phyloP scores from a whole-genome alignment of 2,888 invertebrate genomes.

The Palloptera scutellata region DNA sequence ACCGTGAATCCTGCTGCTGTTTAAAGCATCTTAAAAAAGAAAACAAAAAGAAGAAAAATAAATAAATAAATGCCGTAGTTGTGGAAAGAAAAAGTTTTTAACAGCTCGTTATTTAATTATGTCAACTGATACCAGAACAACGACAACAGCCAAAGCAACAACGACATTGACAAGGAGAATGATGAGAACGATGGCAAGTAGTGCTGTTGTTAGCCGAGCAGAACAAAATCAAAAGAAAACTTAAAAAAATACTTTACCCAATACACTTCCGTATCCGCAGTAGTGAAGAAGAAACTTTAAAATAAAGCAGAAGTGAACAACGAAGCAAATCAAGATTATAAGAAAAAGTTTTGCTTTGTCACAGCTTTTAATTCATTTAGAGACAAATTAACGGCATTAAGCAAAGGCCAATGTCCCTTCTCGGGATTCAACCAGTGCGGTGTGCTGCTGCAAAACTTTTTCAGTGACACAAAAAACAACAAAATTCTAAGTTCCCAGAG shows the following conservation, averaged over 20 bases:
- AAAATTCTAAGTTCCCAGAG: too few relatives aligned
- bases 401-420: too few relatives aligned
- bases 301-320: constrained; percentile 7
- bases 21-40: not conserved
- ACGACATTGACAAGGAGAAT: not conserved
- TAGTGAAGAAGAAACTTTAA: not conserved
- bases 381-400: not conserved
- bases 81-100: constrained; percentile 20
- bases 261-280: constrained; percentile 5
- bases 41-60: not conserved
- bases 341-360: too few relatives aligned
- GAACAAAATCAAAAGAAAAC: not conserved
- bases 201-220: not conserved
- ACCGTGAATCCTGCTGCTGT: too few relatives aligned
- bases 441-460: too few relatives aligned
- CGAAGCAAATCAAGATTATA: too few relatives aligned
- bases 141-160: not conserved
- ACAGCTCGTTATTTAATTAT: constrained; percentile 32
- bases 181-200: not conserved
- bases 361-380: not conserved
- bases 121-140: constrained; percentile 31
- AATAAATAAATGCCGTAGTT: constrained; percentile 1
- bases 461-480: too few relatives aligned
- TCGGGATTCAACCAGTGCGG: too few relatives aligned
- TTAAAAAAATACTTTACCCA: not conserved